phyloP scores from a whole-genome alignment of 2,113 vertebrate species.

The Festucalex cinctus region DNA sequence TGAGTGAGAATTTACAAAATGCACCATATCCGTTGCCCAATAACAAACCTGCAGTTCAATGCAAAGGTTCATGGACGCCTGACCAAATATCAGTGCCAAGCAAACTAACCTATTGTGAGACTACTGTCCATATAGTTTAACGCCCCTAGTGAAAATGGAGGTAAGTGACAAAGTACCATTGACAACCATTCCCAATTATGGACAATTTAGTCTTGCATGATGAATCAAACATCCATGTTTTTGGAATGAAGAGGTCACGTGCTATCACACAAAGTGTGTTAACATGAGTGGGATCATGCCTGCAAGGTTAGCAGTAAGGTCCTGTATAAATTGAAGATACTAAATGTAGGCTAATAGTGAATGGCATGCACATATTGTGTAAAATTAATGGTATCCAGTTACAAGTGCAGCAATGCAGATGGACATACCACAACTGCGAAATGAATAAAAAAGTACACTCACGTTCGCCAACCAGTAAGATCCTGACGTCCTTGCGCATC shows the following conservation, averaged over 20 bases:
- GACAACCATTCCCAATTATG: no score
- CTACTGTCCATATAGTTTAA: no score
- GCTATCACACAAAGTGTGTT: neutral
- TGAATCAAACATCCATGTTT: no score
- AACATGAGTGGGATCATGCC: neutral
- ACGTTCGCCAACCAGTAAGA: constrained; percentile 92
- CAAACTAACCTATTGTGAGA: no score
- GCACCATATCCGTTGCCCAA: neutral
- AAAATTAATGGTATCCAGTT: neutral
- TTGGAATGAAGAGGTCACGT: neutral
- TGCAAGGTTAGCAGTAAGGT: neutral
- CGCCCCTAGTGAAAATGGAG: no score
- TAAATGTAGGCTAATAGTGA: neutral
- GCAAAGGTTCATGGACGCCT: neutral
- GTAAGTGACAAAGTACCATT: no score
- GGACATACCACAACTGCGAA: neutral
- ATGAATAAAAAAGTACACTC: constrained; percentile 56
- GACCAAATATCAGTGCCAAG: neutral
- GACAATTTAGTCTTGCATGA: no score
- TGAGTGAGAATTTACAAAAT: neutral
- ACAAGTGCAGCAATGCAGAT: neutral
- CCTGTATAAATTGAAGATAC: neutral
- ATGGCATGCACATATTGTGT: neutral
- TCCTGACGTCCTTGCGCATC: constrained; percentile 97
- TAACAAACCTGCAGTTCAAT: no score